Evolutionary conservation across 2,888 invertebrate genomes (phyloP), one percentile per base, ranked within the genome.

Genomic region (Drosophila sordidula): DNA sequence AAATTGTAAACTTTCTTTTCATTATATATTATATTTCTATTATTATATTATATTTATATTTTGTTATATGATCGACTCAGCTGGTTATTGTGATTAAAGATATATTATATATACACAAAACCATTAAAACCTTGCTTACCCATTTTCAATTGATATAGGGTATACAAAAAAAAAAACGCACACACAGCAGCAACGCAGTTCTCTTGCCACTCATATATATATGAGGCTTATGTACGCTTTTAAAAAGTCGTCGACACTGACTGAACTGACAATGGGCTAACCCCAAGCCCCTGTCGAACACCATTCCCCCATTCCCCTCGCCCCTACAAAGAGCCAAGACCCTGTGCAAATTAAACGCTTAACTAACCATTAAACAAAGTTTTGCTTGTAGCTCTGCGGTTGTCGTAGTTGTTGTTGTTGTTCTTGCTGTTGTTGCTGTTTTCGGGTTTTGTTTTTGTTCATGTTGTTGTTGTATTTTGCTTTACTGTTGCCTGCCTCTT

Each of bases 321-420:
- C 32, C 39, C 16, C 22, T 8, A 32, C 32, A 49, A 39, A 38
- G 58, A 59, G 72, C 46, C 36, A 50, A 54, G 57, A 54, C 57
- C 54, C 64, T 65, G 68, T 72, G 88, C 81, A 82, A 82, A 82
- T 82, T 87, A 82, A 82, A 82, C 82, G 82, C 85, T 82, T 82
- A 82, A 82, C 82, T 82, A 82, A 82, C 82, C 85, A 82, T 82
- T 82, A 82, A 82, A 78, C 81, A 82, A 82, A 87, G 88, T 82
- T 82, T 82, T 72, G 78, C 82, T 85, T 82, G 88, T 87, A 78
- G 82, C 82, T 85, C 65, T 82, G 82, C 68, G 82, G 82, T 82
- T 72, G 57, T 25, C 34, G 41, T 50, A 44, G n/a, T 46, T 70
- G 44, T 55, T 59, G 50, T 62, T 74, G 47, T 41, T 74, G 42